Evolutionary conservation across 1,140 invertebrate species (phyloP).

Genomic region (Papilio xuthus): DNA sequence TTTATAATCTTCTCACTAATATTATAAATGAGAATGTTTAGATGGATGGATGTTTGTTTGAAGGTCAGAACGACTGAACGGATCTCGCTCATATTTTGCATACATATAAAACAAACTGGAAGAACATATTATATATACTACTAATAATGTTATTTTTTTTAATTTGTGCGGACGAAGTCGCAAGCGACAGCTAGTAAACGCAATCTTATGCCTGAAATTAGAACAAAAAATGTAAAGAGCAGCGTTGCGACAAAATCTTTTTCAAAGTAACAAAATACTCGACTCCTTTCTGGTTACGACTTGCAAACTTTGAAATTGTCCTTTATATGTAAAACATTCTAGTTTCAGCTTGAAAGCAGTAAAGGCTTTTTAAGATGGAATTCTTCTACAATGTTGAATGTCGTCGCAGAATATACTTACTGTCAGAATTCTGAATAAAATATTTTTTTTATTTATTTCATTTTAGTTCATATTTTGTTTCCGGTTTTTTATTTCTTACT

Average conservation of each 20-base stretch:
- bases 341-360: conserved; percentile 28
- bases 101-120: no score
- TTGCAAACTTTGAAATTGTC: conserved; percentile 33
- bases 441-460: neutral
- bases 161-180: no score
- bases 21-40: no score
- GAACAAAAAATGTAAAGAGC: neutral
- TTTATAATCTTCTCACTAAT: no score
- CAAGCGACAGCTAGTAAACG: neutral
- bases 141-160: no score
- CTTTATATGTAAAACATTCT: conserved; percentile 39
- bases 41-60: no score
- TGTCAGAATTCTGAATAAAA: neutral
- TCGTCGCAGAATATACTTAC: neutral
- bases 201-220: neutral
- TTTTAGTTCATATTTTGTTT: neutral
- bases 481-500: no score
- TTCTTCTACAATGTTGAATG: conserved; percentile 22
- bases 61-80: no score
- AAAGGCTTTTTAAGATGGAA: conserved; percentile 26
- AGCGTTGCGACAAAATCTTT: conserved; percentile 14
- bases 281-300: conserved; percentile 5
- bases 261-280: conserved; percentile 27
- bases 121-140: no score
- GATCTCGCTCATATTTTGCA: no score